Base-by-base conservation (phyloP, 2,888 invertebrate genomes). In the Tiphia femorata region DNA sequence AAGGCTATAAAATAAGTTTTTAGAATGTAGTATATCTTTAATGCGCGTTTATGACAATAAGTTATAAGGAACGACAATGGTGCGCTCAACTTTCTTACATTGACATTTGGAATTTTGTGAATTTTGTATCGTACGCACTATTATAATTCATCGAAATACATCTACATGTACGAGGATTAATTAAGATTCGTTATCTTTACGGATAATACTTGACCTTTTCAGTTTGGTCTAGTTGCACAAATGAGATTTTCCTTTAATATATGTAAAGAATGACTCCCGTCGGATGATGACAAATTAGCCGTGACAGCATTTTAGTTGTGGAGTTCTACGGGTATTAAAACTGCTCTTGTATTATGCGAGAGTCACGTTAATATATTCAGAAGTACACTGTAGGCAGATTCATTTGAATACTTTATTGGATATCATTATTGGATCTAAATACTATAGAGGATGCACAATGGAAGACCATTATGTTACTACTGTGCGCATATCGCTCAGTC, bases 1-100 rank as follows among this genome's bases (percentile, higher is more conserved):
- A 85, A 86, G 77, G 84, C 84, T 48, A 74, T 87, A 59, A 86
- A 81, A 61, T 72, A 67, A 48, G 10, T 23, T 56, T 38, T n/a
- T 33, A 14, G 10, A 8, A 7, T 44, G 10, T 19, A 7, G 3
- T 19, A 21, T n/a, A n/a, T n/a, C n/a, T n/a, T n/a, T n/a, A n/a
- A n/a, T n/a, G n/a, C n/a, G n/a, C n/a, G n/a, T n/a, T n/a, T n/a
- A n/a, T n/a, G n/a, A n/a, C n/a, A n/a, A n/a, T n/a, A n/a, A n/a
- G n/a, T n/a, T n/a, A n/a, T n/a, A n/a, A n/a, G n/a, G n/a, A n/a
- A n/a, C n/a, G n/a, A n/a, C n/a, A n/a, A n/a, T n/a, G n/a, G n/a
- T n/a, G n/a, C n/a, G n/a, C n/a, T 17, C 10, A 3, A 12, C n/a
- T 38, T 20, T 8, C 7, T 38, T 3, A 8, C 14, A 17, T 19